Evolutionary conservation across 2,797 vertebrate species (phyloP).

Genomic region (Dendrocincla tyrannina): DNA sequence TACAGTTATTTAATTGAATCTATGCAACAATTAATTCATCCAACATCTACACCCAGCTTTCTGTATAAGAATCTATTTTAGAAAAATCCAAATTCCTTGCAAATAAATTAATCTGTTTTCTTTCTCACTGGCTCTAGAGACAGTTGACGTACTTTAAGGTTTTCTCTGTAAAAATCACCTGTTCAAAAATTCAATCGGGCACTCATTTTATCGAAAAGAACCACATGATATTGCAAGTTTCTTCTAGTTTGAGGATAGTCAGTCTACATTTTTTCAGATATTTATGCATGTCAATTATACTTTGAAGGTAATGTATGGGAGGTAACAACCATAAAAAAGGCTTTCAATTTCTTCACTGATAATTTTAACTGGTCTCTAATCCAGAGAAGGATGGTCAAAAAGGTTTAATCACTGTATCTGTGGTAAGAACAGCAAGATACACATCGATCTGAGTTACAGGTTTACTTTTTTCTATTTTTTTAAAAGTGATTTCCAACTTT

Average conservation of each 20-base stretch:
- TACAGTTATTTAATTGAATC: neutral
- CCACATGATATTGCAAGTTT: neutral
- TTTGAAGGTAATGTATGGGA: neutral
- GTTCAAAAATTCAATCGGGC: neutral
- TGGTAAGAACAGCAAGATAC: neutral
- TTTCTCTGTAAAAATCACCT: neutral
- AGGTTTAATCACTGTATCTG: neutral
- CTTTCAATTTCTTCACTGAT: neutral
- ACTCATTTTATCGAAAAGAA: neutral
- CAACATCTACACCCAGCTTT: neutral
- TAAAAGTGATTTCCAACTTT: neutral
- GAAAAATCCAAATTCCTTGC: neutral
- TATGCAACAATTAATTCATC: neutral
- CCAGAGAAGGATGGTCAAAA: neutral
- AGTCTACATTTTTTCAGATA: neutral
- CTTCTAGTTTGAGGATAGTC: neutral
- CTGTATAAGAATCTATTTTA: neutral
- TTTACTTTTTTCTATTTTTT: neutral
- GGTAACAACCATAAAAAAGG: neutral
- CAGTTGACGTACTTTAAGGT: neutral
- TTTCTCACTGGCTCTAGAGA: neutral
- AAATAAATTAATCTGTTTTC: neutral
- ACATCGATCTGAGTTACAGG: neutral
- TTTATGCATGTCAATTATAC: neutral
- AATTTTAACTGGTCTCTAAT: neutral